Percentiles rank a stretch among this genome's conserved stretches.
Evolutionary conservation across 2,113 vertebrate species (phyloP).

Genomic region (Tetraodon nigroviridis): DNA sequence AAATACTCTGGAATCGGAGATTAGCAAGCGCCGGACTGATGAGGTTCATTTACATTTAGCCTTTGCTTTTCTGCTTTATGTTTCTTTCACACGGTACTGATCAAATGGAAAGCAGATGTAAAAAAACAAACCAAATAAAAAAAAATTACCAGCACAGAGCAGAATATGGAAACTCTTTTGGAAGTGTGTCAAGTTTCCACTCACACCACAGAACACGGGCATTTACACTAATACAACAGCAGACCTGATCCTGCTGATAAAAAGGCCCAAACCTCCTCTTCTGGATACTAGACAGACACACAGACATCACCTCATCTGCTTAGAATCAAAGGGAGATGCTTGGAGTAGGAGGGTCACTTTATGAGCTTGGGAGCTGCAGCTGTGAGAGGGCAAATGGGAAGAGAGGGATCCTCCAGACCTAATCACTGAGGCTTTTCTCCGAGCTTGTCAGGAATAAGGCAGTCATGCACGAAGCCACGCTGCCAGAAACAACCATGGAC

Average conservation of each 20-base stretch:
- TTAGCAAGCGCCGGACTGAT: slow-evolving; percentile 24
- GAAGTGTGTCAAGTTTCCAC: not conserved
- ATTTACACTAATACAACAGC: slow-evolving; percentile 18
- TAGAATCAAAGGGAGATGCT: slow-evolving; percentile 13
- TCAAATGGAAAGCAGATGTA: slow-evolving; percentile 45
- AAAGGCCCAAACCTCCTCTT: slow-evolving; percentile 13
- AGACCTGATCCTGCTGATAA: slow-evolving; percentile 18
- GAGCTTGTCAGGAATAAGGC: slow-evolving; percentile 39
- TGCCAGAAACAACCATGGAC: slow-evolving; percentile 29
- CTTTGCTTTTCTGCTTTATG: slow-evolving; percentile 2
- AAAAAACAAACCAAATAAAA: not conserved
- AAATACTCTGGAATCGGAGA: slow-evolving; percentile 23
- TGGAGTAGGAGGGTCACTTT: slow-evolving; percentile 14
- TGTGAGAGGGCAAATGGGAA: slow-evolving; percentile 17
- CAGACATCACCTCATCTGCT: slow-evolving; percentile 25
- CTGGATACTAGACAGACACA: slow-evolving; percentile 2
- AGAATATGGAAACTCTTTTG: slow-evolving; percentile 9
- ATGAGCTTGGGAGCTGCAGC: slow-evolving; percentile 14
- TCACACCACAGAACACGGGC: not conserved
- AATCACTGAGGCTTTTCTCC: slow-evolving; percentile 30
- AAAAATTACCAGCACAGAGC: slow-evolving; percentile 22
- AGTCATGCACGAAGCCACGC: slow-evolving; percentile 49
- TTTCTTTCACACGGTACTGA: slow-evolving; percentile 22
- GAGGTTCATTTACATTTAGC: not conserved
- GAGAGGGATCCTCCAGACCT: slow-evolving; percentile 33